Conservation (phyloP, 2,797 vertebrate species). For the Enteromius viviparus region DNA sequence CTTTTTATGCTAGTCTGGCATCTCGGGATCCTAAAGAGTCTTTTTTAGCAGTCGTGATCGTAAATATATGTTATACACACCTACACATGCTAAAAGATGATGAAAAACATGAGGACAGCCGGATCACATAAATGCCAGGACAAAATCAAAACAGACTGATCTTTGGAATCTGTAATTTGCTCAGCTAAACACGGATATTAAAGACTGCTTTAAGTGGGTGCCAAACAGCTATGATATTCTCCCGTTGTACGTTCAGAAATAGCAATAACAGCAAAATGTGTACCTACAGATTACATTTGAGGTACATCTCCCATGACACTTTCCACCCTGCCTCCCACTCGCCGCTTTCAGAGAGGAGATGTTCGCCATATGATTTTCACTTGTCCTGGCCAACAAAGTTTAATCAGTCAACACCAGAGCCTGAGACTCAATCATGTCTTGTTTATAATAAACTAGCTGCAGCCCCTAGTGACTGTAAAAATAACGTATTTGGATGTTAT, state of each 20-base stretch:
- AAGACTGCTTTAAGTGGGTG: constrained; percentile 17
- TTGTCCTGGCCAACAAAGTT: constrained; percentile 39
- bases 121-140: constrained; percentile 14
- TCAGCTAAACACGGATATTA: constrained; percentile 24
- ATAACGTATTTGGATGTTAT: constrained; percentile 36
- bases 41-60: background rate
- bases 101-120: constrained; percentile 1
- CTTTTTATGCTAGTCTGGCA: background rate
- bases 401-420: constrained; percentile 51
- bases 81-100: constrained; percentile 14
- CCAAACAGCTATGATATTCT: constrained; percentile 30
- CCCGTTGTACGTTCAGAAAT: background rate
- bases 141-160: constrained; percentile 33
- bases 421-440: constrained; percentile 39
- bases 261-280: constrained; percentile 43
- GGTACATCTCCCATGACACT: constrained; percentile 30
- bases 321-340: constrained; percentile 28
- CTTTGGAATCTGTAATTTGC: constrained; percentile 27
- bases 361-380: constrained; percentile 37
- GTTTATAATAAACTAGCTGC: constrained; percentile 46
- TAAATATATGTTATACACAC: constrained; percentile 15
- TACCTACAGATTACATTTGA: constrained; percentile 39
- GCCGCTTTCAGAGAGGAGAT: constrained; percentile 7
- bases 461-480: constrained; percentile 28
- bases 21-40: background rate